A percentile compares a stretch with the other conserved stretches of the same genome.
These are phyloP conservation scores for Solen grandis DNA, from an alignment of 1,140 invertebrate species.

Conservation along the genomic window DNA sequence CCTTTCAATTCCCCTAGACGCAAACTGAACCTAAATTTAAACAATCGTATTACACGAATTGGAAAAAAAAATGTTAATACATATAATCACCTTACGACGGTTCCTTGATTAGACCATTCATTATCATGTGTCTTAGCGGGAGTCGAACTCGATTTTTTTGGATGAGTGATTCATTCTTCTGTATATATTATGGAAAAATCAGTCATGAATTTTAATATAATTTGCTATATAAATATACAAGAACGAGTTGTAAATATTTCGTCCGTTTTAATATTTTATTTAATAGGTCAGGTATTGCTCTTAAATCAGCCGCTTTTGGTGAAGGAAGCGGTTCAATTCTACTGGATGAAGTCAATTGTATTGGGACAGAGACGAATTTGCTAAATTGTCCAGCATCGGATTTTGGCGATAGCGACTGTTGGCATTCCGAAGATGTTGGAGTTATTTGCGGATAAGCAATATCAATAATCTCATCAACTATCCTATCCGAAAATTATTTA, in stretches of 20 bases:
- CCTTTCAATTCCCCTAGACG: no score
- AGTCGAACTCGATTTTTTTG: neutral
- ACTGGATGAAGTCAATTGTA: neutral
- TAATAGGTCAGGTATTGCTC: neutral
- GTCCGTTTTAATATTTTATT: neutral
- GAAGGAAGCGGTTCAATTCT: neutral
- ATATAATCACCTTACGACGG: no score
- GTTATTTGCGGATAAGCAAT: no score
- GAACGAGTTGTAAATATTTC: neutral
- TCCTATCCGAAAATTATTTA: no score
- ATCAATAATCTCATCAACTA: no score
- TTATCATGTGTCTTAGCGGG: neutral
- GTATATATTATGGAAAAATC: neutral
- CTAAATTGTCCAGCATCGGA: neutral
- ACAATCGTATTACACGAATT: no score
- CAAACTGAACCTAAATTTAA: no score
- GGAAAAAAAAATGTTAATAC: no score
- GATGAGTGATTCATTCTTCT: neutral
- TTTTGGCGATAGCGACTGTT: neutral
- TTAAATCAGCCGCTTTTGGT: neutral
- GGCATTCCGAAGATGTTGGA: conserved; percentile 6
- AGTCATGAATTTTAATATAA: no score
- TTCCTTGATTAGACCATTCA: neutral
- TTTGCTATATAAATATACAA: neutral
- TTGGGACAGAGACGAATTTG: neutral